A percentile compares a stretch with the other conserved stretches of the same genome.
These are phyloP conservation scores for Leucophora obtusa DNA, from an alignment of 2,888 invertebrate species.

Conservation along the genomic window DNA sequence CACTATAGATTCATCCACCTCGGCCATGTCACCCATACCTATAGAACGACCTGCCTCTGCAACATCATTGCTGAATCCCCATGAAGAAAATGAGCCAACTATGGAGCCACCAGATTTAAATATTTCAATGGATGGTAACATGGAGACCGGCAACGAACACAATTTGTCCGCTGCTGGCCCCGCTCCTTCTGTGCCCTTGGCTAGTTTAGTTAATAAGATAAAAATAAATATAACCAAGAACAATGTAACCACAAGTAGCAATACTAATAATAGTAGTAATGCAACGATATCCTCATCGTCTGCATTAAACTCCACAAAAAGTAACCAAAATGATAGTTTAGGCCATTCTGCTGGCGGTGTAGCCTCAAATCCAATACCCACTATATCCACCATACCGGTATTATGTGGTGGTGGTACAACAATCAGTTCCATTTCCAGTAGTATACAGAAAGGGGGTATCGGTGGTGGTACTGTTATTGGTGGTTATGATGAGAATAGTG, in stretches of 20 bases:
- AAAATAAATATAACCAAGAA: conserved; percentile 91
- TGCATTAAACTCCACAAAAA: conserved; percentile 58
- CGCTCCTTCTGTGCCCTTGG: conserved; percentile 75
- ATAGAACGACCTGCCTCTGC: conserved; percentile 79
- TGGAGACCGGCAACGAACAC: conserved; percentile 82
- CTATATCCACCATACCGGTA: conserved; percentile 77
- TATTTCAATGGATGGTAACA: conserved; percentile 87
- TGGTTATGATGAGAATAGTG: conserved; percentile 39
- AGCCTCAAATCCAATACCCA: conserved; percentile 68
- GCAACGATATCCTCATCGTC: conserved; percentile 53
- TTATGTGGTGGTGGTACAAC: conserved; percentile 75
- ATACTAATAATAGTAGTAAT: conserved; percentile 71
- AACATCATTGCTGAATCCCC: conserved; percentile 67
- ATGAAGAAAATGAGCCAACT: conserved; percentile 55
- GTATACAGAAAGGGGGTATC: conserved; percentile 38
- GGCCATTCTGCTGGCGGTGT: conserved; percentile 38
- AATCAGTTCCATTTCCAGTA: conserved; percentile 53
- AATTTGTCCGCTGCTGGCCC: conserved; percentile 77
- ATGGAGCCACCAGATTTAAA: conserved; percentile 68
- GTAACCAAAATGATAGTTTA: conserved; percentile 59
- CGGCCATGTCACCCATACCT: conserved; percentile 68
- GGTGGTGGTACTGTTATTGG: conserved; percentile 17
- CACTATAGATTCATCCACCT: conserved; percentile 73
- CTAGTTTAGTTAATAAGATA: conserved; percentile 81
- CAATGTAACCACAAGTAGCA: conserved; percentile 79